Conservation (phyloP, 2,113 vertebrate genomes). For the Epinephelus moara region DNA sequence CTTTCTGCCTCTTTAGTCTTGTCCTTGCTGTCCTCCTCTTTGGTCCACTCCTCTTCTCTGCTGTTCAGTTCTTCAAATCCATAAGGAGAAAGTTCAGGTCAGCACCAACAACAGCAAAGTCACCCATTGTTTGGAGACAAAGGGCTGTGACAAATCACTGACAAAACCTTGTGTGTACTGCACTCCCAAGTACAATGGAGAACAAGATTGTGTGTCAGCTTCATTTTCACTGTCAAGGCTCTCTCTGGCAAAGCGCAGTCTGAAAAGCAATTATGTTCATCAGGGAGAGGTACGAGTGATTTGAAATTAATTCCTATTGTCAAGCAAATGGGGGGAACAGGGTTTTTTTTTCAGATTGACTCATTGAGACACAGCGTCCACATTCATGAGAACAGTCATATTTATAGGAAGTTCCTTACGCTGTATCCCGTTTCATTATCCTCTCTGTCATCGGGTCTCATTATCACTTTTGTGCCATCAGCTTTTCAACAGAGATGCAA, state of each 20-base stretch:
- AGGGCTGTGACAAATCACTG: constrained; percentile 58
- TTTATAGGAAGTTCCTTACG: constrained; percentile 2
- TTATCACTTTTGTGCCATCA: not conserved
- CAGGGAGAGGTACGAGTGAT: constrained; percentile 50
- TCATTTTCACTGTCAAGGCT: constrained; percentile 60
- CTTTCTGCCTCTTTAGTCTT: not conserved
- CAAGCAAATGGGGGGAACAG: constrained; percentile 42
- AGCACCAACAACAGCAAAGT: constrained; percentile 46
- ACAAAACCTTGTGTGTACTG: constrained; percentile 51
- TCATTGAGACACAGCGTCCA: constrained; percentile 20
- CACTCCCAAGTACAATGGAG: constrained; percentile 54
- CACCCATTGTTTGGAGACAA: constrained; percentile 66
- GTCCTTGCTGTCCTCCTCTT: not conserved
- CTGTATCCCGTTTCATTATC: not conserved
- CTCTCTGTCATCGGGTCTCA: not conserved
- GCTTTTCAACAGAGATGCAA: not conserved
- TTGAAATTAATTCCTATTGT: constrained; percentile 77
- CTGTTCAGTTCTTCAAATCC: constrained; percentile 7
- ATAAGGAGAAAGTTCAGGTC: constrained; percentile 37
- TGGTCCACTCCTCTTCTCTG: not conserved
- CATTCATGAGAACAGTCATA: constrained; percentile 12
- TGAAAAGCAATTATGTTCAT: constrained; percentile 77
- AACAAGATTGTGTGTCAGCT: constrained; percentile 63
- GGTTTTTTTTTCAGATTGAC: constrained; percentile 17
- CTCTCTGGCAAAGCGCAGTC: constrained; percentile 52